Evolutionary conservation across 2,113 vertebrate species (phyloP).

Genomic region (Lota lota): DNA sequence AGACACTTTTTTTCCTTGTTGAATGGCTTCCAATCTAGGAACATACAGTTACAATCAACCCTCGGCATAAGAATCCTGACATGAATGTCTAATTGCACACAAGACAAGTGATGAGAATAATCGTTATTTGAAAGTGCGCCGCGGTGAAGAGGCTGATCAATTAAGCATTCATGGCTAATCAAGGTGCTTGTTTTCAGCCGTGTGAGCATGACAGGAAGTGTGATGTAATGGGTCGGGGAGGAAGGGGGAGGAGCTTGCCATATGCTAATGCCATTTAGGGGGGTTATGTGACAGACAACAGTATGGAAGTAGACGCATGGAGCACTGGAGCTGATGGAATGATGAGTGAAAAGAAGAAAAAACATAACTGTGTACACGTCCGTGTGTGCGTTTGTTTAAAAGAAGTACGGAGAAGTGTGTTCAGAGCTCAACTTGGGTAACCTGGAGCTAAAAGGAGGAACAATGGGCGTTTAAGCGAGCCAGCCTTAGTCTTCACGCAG

Average conservation of each 20-base stretch:
- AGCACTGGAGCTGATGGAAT: constrained; percentile 1
- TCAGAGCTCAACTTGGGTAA: too few species aligned
- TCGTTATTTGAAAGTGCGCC: constrained; percentile 69
- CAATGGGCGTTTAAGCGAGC: constrained; percentile 22
- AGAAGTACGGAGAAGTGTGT: too few species aligned
- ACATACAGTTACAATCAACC: constrained; percentile 74
- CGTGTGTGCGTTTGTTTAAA: too few species aligned
- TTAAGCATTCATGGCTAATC: constrained; percentile 78
- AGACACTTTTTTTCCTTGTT: constrained; percentile 49
- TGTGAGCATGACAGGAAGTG: constrained; percentile 60
- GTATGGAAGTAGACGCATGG: neutral
- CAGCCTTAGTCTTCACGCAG: constrained; percentile 29
- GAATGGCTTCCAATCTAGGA: constrained; percentile 63
- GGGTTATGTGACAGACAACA: neutral
- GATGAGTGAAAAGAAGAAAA: constrained; percentile 3
- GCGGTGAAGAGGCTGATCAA: constrained; percentile 72
- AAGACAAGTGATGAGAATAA: constrained; percentile 73
- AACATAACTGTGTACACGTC: constrained; percentile 3
- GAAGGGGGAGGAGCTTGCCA: constrained; percentile 41
- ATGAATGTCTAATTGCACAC: constrained; percentile 76
- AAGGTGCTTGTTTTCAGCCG: constrained; percentile 77
- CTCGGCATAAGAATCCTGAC: constrained; percentile 66
- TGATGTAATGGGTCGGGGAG: constrained; percentile 24
- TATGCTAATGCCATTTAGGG: constrained; percentile 74
- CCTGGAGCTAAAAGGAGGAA: neutral